Conservation (phyloP, 2,888 invertebrate species). For the Sialis lutaria region DNA sequence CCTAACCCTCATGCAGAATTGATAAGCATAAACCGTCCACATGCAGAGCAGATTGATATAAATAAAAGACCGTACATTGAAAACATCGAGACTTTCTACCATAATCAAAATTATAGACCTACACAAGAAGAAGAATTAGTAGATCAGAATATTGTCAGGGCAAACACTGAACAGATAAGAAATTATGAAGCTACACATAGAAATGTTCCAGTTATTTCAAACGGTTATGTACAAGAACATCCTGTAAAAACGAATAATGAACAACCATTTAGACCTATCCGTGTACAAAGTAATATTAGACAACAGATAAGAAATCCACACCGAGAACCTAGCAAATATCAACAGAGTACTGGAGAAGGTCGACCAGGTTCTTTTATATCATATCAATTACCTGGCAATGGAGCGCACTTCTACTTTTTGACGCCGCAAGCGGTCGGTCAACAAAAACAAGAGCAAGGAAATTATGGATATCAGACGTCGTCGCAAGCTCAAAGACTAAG, state of each 20-base stretch:
- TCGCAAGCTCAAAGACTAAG: conserved; percentile 14
- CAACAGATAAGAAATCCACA: conserved; percentile 11
- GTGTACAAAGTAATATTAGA: conserved; percentile 6
- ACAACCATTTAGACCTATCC: conserved; percentile 8
- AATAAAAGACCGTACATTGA: not conserved
- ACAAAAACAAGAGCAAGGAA: conserved; percentile 16
- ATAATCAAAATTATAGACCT: not conserved
- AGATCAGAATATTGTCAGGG: not conserved
- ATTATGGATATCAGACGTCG: conserved; percentile 16
- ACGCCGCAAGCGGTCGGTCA: conserved; percentile 43
- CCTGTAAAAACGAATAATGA: conserved; percentile 10
- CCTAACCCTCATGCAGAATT: conserved; percentile 41
- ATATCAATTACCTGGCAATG: conserved; percentile 55
- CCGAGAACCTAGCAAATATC: conserved; percentile 13
- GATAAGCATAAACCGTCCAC: conserved; percentile 17
- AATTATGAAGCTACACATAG: not conserved
- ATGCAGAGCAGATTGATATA: conserved; percentile 5
- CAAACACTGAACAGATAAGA: not conserved
- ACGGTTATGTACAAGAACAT: conserved; percentile 11
- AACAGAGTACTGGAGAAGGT: conserved; percentile 24
- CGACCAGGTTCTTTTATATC: conserved; percentile 48
- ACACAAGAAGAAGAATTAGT: not conserved
- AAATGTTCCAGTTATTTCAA: conserved; percentile 1
- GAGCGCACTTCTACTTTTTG: conserved; percentile 62
- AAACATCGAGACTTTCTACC: not conserved